Percentiles rank a stretch among this genome's conserved stretches.
Conservation (phyloP, 1,140 invertebrate genomes). For the Melitaea cinxia region DNA sequence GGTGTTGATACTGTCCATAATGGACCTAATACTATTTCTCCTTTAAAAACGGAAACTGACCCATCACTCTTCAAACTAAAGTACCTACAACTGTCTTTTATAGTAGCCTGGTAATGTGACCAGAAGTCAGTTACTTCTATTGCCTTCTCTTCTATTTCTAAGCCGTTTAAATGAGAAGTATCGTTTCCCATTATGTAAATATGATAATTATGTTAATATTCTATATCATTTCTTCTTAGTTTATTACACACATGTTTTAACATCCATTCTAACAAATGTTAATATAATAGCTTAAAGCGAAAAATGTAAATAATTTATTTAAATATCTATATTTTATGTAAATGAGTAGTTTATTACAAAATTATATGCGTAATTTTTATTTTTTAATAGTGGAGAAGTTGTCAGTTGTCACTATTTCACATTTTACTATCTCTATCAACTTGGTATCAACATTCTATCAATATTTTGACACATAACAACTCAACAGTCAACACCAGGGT, state of each 20-base stretch:
- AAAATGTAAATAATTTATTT: no score
- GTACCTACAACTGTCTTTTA: slow-evolving; percentile 81
- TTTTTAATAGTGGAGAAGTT: no score
- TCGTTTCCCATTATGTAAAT: slow-evolving; percentile 87
- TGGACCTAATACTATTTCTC: slow-evolving; percentile 84
- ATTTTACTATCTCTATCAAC: no score
- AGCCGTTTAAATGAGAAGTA: slow-evolving; percentile 85
- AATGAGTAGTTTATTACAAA: no score
- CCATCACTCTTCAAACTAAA: slow-evolving; percentile 82
- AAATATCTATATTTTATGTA: no score
- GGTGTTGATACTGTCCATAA: slow-evolving; percentile 85
- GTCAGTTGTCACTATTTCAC: no score
- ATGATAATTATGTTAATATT: neutral
- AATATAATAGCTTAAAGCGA: no score
- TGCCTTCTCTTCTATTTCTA: slow-evolving; percentile 88
- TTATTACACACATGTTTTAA: neutral
- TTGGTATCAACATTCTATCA: neutral
- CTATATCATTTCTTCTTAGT: neutral
- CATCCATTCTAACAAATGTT: no score
- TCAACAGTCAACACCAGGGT: neutral
- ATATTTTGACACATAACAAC: slow-evolving; percentile 11
- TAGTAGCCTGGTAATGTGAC: slow-evolving; percentile 86
- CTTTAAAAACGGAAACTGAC: slow-evolving; percentile 88
- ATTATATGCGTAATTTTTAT: no score
- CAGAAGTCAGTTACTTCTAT: slow-evolving; percentile 89